Evolutionary conservation across 2,888 invertebrate genomes (phyloP).

Genomic region (Nephrotoma flavescens): DNA sequence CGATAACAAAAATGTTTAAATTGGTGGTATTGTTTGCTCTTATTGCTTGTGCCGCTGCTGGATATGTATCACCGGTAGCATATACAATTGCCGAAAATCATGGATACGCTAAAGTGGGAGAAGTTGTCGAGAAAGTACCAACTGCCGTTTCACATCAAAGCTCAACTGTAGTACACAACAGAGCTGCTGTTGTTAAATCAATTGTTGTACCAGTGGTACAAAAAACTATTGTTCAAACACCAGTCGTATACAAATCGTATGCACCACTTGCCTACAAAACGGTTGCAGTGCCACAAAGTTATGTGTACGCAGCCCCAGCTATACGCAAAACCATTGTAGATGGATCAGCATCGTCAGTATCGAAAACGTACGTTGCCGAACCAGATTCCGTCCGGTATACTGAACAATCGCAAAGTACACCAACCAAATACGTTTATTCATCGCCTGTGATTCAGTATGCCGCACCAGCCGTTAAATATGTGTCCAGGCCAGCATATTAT

Average conservation of each 20-base stretch:
- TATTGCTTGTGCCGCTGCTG: constrained; percentile 21
- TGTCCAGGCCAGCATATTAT: background rate
- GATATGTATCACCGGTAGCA: background rate
- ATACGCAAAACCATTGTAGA: background rate
- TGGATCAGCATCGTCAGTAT: background rate
- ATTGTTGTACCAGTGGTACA: constrained; percentile 13
- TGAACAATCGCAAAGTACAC: background rate
- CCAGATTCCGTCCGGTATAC: background rate
- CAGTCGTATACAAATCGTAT: background rate
- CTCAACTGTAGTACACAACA: constrained; percentile 34
- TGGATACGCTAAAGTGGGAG: constrained; percentile 22
- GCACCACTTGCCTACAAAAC: background rate
- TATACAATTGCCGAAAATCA: constrained; percentile 20
- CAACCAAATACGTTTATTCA: background rate
- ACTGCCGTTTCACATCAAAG: constrained; percentile 40
- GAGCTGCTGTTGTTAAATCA: constrained; percentile 23
- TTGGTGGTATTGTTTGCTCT: constrained; percentile 47
- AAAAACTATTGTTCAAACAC: constrained; percentile 1
- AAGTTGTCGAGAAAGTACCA: constrained; percentile 20
- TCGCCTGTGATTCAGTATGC: background rate
- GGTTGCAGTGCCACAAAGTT: background rate
- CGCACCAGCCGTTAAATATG: background rate
- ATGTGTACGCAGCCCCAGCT: background rate
- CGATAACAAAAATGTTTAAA: constrained; percentile 28
- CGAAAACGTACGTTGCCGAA: background rate